A percentile compares a stretch with the other conserved stretches of the same genome.
These are phyloP conservation scores for Bufo gargarizans DNA, from an alignment of 2,113 vertebrate genomes.

Conservation along the genomic window DNA sequence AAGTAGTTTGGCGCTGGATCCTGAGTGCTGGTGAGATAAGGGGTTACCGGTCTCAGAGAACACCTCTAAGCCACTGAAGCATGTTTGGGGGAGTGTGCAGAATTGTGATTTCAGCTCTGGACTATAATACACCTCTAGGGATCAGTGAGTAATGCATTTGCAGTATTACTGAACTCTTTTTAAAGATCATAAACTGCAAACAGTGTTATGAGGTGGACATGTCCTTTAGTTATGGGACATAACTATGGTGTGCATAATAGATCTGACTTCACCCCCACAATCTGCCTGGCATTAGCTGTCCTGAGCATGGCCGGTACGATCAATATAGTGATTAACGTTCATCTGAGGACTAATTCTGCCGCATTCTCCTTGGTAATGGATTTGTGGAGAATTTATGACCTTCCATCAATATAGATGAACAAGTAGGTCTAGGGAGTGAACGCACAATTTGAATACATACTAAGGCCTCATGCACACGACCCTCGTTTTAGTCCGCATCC, in stretches of 20 bases:
- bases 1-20: too few relatives aligned
- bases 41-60: too few relatives aligned
- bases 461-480: too few relatives aligned
- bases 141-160: too few relatives aligned
- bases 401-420: not conserved
- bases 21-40: too few relatives aligned
- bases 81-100: too few relatives aligned
- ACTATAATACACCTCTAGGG: too few relatives aligned
- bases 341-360: constrained; percentile 2
- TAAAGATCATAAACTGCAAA: not conserved
- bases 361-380: not conserved
- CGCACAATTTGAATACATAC: too few relatives aligned
- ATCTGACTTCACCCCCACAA: not conserved
- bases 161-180: too few relatives aligned
- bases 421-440: not conserved
- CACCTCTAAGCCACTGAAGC: too few relatives aligned
- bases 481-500: too few relatives aligned
- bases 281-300: not conserved
- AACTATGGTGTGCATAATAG: not conserved
- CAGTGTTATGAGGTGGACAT: not conserved
- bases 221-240: not conserved
- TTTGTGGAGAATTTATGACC: not conserved
- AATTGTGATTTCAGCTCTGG: too few relatives aligned
- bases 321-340: constrained; percentile 4
- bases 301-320: not conserved